Base-by-base conservation (phyloP, 1,140 invertebrate species). In the silkworm (Bombyx mori) region DNA sequence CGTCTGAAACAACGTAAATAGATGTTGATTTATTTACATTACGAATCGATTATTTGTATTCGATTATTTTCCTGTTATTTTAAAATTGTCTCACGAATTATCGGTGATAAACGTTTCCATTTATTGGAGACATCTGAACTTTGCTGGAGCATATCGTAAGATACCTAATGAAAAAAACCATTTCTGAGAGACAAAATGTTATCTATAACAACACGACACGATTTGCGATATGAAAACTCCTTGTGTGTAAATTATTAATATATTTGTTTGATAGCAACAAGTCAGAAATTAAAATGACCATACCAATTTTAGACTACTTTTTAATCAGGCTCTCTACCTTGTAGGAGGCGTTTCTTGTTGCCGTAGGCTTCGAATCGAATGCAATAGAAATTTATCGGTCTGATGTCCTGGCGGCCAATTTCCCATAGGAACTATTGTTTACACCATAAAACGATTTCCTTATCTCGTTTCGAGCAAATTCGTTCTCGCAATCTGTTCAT, bases 381-480 rank as follows among this genome's bases (percentile, higher is more conserved):
- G 67, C 65, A 64, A 62, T 78, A 68, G 75, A 63, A 73, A 68
- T 77, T 78, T 75, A 78, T 71, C 70, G 72, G 77, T 78, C 75
- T 70, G 74, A 70, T 80, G 71, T 67, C 69, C 72, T 62, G 45
- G 55, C 58, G 63, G 62, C 65, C 52, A 61, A 66, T 60, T 73
- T 68, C 63, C 47, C 61, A 61, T 56, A 65, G 60, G n/a, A 59
- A 49, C 61, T 56, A 65, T 67, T 71, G 62, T 66, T 71, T 69
- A 58, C 44, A 46, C 44, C 26, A 48, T 42, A 54, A 57, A 51
- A 50, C 49, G 53, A 59, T 63, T 63, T 63, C 58, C 58, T 57
- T 57, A 44, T 63, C 26, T 60, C 43, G 26, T 18, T 49, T 48
- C 26, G 26, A 49, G n/a, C 10, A 45, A 46, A 44, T 54, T 54